phyloP scores from a whole-genome alignment of 2,888 invertebrate genomes.

The Nipponacmea schrenckii region DNA sequence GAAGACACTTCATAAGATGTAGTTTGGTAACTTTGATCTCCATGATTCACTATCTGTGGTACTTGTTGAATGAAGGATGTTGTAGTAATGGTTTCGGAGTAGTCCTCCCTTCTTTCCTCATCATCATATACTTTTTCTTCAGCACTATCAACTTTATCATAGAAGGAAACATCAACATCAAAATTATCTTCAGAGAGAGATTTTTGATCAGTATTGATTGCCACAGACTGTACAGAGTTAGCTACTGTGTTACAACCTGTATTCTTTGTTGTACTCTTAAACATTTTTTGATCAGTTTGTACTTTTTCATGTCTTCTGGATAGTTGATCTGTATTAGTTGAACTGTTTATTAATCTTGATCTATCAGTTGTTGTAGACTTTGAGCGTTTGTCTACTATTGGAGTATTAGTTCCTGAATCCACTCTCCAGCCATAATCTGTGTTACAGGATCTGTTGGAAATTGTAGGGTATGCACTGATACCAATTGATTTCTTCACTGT shows the following conservation, averaged over 20 bases:
- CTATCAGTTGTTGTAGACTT: slow-evolving; percentile 53
- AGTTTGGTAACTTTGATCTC: no score
- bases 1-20: no score
- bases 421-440: slow-evolving; percentile 57
- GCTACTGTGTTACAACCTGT: slow-evolving; percentile 44
- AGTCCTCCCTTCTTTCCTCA: slow-evolving; percentile 4
- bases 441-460: slow-evolving; percentile 40
- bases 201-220: slow-evolving; percentile 48
- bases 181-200: slow-evolving; percentile 36
- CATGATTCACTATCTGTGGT: not conserved
- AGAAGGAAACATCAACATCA: slow-evolving; percentile 35
- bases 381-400: slow-evolving; percentile 37
- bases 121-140: not conserved
- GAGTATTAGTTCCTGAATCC: slow-evolving; percentile 57
- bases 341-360: slow-evolving; percentile 37
- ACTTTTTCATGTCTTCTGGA: slow-evolving; percentile 25
- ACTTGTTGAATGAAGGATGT: not conserved
- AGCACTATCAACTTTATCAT: slow-evolving; percentile 16
- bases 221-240: slow-evolving; percentile 36
- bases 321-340: slow-evolving; percentile 52
- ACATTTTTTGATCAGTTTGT: slow-evolving; percentile 55
- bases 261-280: slow-evolving; percentile 47
- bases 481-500: slow-evolving; percentile 53
- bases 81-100: not conserved
- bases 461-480: slow-evolving; percentile 51